Conservation (phyloP, 53 echinoderm and acorn worm genomes). For the Antedon mediterranea region DNA sequence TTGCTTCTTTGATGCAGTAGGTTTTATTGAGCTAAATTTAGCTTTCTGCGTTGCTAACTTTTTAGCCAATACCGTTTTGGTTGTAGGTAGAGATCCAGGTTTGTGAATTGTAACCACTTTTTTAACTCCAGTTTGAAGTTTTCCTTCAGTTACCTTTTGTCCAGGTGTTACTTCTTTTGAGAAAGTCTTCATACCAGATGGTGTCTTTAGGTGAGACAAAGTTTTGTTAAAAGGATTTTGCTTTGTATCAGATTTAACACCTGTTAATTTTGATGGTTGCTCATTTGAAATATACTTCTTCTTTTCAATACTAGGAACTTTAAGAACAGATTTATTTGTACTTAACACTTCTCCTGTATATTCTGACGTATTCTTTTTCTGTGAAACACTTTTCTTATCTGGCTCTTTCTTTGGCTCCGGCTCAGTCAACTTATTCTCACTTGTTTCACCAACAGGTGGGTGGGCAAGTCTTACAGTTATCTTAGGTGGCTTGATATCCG, state of each 20-base stretch:
- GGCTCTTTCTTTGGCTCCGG: not conserved
- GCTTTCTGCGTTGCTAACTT: not conserved
- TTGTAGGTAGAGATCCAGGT: not conserved
- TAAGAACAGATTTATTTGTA: not conserved
- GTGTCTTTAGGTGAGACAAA: not conserved
- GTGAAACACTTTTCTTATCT: not conserved
- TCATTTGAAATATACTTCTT: not conserved
- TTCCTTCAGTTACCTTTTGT: not conserved
- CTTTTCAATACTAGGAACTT: not conserved
- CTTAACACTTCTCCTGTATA: not conserved
- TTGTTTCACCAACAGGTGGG: not conserved
- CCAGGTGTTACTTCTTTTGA: not conserved
- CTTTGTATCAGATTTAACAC: not conserved
- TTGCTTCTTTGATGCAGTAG: not conserved
- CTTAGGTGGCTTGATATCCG: not conserved
- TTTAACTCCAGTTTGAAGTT: not conserved
- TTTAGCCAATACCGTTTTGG: not conserved
- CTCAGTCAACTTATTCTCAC: not conserved
- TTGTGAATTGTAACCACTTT: not conserved
- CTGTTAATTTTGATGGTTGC: not conserved
- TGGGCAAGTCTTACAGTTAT: not conserved
- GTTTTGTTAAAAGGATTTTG: not conserved
- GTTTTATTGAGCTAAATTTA: not conserved
- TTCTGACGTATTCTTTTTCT: not conserved
- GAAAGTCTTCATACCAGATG: not conserved